Conservation (phyloP, 2,113 vertebrate species). For the Clarias magur region DNA sequence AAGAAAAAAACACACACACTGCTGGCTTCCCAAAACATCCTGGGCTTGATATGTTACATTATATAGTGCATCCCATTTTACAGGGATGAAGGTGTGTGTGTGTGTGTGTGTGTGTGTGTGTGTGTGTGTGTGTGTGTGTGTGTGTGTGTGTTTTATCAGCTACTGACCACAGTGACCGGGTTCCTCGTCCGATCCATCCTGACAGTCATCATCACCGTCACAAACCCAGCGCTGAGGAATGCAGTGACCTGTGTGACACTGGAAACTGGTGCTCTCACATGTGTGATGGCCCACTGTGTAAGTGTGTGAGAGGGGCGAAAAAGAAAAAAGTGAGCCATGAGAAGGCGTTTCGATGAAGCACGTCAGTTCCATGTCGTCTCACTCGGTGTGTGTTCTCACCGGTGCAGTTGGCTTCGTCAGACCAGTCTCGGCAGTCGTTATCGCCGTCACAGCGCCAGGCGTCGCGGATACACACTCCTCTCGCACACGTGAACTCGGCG, state of each 20-base stretch:
- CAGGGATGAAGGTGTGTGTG: too few species aligned
- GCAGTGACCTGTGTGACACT: constrained; percentile 93
- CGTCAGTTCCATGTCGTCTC: neutral
- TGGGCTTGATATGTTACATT: neutral
- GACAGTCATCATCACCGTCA: constrained; percentile 91
- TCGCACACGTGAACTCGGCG: constrained; percentile 89
- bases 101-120: neutral
- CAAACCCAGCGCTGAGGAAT: constrained; percentile 95
- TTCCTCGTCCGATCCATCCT: constrained; percentile 91
- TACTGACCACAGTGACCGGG: constrained; percentile 76
- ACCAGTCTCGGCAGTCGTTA: constrained; percentile 98
- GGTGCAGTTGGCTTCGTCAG: constrained; percentile 92
- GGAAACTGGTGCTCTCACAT: constrained; percentile 92
- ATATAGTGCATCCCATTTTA: neutral
- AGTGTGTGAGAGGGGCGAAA: constrained; percentile 24
- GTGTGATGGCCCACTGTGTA: constrained; percentile 87
- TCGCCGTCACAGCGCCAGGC: constrained; percentile 96
- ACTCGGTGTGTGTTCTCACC: constrained; percentile 69
- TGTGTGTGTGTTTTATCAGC: neutral
- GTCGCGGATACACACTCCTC: constrained; percentile 89
- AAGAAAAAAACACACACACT: neutral
- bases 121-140: neutral
- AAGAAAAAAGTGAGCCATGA: neutral
- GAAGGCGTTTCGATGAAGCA: neutral
- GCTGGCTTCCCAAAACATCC: neutral